phyloP scores from a whole-genome alignment of 1,140 invertebrate species.

The Copidosoma floridanum region DNA sequence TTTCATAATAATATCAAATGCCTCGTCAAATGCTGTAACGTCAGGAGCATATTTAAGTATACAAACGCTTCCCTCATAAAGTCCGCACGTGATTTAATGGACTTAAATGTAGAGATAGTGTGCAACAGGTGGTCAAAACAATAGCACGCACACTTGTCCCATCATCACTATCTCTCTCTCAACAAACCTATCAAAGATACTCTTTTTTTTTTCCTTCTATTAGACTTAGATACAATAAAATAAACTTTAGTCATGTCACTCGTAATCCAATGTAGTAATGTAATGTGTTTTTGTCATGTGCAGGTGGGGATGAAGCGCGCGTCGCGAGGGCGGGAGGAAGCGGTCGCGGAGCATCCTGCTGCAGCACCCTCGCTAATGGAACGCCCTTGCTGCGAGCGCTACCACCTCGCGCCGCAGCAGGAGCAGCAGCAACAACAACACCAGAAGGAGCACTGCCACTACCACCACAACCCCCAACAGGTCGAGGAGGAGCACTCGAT shows the following conservation, averaged over 20 bases:
- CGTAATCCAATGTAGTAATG: neutral
- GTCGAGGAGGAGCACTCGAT: constrained; percentile 39
- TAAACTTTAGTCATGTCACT: neutral
- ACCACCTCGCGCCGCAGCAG: constrained; percentile 48
- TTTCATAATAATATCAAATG: too few relatives aligned
- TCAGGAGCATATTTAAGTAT: too few relatives aligned
- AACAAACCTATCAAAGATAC: too few relatives aligned
- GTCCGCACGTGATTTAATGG: too few relatives aligned
- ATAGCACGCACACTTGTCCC: too few relatives aligned
- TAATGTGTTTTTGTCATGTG: constrained; percentile 5
- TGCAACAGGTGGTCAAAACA: too few relatives aligned
- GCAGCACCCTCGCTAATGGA: constrained; percentile 61
- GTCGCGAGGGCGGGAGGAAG: constrained; percentile 56
- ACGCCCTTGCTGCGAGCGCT: constrained; percentile 61
- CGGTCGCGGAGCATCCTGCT: constrained; percentile 51
- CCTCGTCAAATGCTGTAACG: too few relatives aligned
- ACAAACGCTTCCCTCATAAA: too few relatives aligned
- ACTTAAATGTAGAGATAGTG: too few relatives aligned
- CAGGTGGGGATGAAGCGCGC: constrained; percentile 57
- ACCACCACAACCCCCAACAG: too few relatives aligned
- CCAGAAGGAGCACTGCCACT: constrained; percentile 24
- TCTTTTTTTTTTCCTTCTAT: too few relatives aligned
- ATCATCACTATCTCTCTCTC: too few relatives aligned
- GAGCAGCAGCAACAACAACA: constrained; percentile 26
- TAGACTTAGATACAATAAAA: neutral